Evolutionary conservation across 2,797 vertebrate genomes (phyloP), one percentile per base, ranked within the genome.

Genomic region (Todus mexicanus): DNA sequence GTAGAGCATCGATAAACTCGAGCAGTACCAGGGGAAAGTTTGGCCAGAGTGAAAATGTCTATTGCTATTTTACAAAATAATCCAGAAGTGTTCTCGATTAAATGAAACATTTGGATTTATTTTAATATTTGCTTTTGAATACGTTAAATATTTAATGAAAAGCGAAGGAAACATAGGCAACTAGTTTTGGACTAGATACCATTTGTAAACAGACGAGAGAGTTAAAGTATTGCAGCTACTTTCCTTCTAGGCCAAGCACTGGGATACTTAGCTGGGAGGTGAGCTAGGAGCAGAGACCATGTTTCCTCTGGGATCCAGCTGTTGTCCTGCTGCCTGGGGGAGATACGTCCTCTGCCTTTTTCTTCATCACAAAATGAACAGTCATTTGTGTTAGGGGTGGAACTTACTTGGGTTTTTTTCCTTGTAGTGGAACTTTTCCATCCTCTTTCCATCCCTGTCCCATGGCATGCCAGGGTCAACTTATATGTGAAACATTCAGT

Each of bases 371-470:
- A 40, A 72, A 40, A 33, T 31, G 37, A 81, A 42, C 3, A 6
- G 11, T 23, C 18, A 47, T 65, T 78, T 33, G 26, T 54, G 35
- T n/a, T n/a, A 5, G 45, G 54, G 63, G 25, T 20, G 45, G 85
- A 68, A 63, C 35, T 82, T 43, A 17, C 27, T 76, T 89, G 40
- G 35, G 50, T 59, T 84, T 53, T 53, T 65, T 78, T 47, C 16
- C 64, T 76, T 81, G 38, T 75, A 98, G 98, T 97, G 95, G 97
- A 98, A 77, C 95, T 98, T 59, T 51, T 87, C 51, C 96, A 96
- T 79, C 87, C 57, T 60, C 87, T 97, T 84, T 96, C 89, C 26
- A 83, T 93, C 65, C 89, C 96, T 48, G 83, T 97, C 33, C 97
- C 98, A 5, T 47, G 81, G 29, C 95, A 92, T 73, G 97, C 97